Evolutionary conservation across 2,888 invertebrate species (phyloP).

Genomic region (Latrodectus elegans): DNA sequence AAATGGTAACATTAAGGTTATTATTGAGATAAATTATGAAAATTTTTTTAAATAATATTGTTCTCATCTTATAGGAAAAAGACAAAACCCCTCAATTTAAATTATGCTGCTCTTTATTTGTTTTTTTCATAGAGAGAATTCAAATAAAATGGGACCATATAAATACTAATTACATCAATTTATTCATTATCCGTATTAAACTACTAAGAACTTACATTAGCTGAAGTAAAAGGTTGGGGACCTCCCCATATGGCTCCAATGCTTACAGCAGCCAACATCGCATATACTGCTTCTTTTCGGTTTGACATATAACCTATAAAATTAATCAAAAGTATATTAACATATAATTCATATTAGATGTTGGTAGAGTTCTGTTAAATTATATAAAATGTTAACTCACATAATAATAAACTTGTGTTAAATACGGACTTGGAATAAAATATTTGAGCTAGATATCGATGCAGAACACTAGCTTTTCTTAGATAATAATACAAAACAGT

Average conservation of each 20-base stretch:
- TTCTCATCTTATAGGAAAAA: too few species aligned
- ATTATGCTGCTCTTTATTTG: not conserved
- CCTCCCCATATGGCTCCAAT: constrained; percentile 37
- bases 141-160: not conserved
- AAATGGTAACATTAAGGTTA: too few species aligned
- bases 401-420: too few species aligned
- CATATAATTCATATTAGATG: not conserved
- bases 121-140: not conserved
- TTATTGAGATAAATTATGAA: too few species aligned
- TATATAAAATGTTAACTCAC: too few species aligned
- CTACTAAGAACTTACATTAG: not conserved
- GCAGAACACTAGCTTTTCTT: too few species aligned
- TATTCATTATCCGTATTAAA: not conserved
- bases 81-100: too few species aligned
- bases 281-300: constrained; percentile 28
- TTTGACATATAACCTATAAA: constrained; percentile 27
- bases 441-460: too few species aligned
- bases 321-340: not conserved
- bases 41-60: too few species aligned
- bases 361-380: not conserved
- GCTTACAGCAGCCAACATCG: constrained; percentile 27
- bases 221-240: constrained; percentile 14
- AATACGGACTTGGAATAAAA: too few species aligned
- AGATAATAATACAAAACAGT: too few species aligned
- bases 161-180: not conserved